phyloP scores from a whole-genome alignment of 2,797 vertebrate genomes.

The Heterohyrax brucei region DNA sequence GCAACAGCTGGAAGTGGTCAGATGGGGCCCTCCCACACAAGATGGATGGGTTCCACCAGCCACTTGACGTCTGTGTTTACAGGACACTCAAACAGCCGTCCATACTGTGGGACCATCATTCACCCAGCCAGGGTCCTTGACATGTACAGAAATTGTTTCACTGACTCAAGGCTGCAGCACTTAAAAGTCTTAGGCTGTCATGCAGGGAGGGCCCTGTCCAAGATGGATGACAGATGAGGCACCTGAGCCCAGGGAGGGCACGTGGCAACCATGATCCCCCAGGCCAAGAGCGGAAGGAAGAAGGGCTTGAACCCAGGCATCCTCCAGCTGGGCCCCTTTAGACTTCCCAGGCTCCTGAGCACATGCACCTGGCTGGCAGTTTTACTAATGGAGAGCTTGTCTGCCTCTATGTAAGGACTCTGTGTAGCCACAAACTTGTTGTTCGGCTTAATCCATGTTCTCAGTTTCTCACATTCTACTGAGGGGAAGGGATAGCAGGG shows the following conservation, averaged over 20 bases:
- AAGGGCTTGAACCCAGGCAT: background rate
- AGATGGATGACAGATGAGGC: constrained; percentile 63
- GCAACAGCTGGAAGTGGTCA: constrained; percentile 51
- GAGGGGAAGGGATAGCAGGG: too few species aligned
- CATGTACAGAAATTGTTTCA: constrained; percentile 53
- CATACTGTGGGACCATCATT: constrained; percentile 75
- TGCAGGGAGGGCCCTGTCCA: constrained; percentile 6
- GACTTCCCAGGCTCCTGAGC: background rate
- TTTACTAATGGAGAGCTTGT: background rate
- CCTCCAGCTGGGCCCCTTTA: background rate
- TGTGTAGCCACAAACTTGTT: background rate
- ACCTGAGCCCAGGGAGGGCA: constrained; percentile 2
- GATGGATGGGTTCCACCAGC: constrained; percentile 70
- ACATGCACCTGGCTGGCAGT: too few species aligned
- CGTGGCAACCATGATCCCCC: background rate
- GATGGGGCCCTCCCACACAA: background rate
- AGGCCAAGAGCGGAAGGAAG: background rate
- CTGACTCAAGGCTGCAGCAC: constrained; percentile 41
- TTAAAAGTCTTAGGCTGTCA: constrained; percentile 60
- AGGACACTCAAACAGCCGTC: constrained; percentile 80
- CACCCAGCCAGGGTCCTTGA: constrained; percentile 74
- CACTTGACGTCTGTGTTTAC: constrained; percentile 80
- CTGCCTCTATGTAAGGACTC: background rate
- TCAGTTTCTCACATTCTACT: background rate
- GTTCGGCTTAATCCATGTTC: background rate